phyloP scores from a whole-genome alignment of 2,888 invertebrate genomes.

The Branchellion lobata region DNA sequence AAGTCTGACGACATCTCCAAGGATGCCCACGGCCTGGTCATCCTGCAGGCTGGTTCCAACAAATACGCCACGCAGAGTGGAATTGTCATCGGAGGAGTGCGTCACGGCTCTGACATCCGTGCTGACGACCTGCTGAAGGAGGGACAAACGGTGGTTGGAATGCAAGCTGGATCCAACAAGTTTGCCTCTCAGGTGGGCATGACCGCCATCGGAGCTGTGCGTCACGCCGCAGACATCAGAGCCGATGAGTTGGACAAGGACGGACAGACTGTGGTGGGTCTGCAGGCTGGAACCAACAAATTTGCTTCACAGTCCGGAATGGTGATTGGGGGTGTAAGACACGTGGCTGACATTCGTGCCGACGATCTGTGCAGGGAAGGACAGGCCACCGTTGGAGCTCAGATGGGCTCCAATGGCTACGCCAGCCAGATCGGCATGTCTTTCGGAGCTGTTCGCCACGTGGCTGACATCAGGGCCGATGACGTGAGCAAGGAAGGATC shows the following conservation, averaged over 20 bases:
- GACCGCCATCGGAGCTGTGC: slow-evolving; percentile 43
- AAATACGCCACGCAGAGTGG: slow-evolving; percentile 37
- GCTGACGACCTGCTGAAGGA: slow-evolving; percentile 36
- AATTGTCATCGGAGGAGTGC: slow-evolving; percentile 33
- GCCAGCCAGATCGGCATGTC: slow-evolving; percentile 35
- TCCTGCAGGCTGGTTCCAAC: slow-evolving; percentile 38
- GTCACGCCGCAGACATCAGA: slow-evolving; percentile 41
- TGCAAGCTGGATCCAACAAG: slow-evolving; percentile 39
- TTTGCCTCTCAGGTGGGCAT: slow-evolving; percentile 39
- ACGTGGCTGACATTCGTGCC: slow-evolving; percentile 39
- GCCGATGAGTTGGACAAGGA: slow-evolving; percentile 41
- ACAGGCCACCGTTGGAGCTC: slow-evolving; percentile 18
- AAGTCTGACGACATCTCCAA: slow-evolving; percentile 35
- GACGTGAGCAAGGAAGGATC: slow-evolving; percentile 55
- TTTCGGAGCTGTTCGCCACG: slow-evolving; percentile 50
- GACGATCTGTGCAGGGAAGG: slow-evolving; percentile 41
- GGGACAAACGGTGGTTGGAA: slow-evolving; percentile 29
- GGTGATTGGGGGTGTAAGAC: slow-evolving; percentile 42
- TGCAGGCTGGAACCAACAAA: slow-evolving; percentile 41
- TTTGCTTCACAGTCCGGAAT: slow-evolving; percentile 38
- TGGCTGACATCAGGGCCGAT: slow-evolving; percentile 52
- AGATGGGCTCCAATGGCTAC: slow-evolving; percentile 34
- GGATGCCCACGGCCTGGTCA: slow-evolving; percentile 39
- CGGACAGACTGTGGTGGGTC: slow-evolving; percentile 33
- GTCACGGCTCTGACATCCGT: slow-evolving; percentile 40